phyloP scores from a whole-genome alignment of 2,113 vertebrate species.

The Ctenomys sociabilis region DNA sequence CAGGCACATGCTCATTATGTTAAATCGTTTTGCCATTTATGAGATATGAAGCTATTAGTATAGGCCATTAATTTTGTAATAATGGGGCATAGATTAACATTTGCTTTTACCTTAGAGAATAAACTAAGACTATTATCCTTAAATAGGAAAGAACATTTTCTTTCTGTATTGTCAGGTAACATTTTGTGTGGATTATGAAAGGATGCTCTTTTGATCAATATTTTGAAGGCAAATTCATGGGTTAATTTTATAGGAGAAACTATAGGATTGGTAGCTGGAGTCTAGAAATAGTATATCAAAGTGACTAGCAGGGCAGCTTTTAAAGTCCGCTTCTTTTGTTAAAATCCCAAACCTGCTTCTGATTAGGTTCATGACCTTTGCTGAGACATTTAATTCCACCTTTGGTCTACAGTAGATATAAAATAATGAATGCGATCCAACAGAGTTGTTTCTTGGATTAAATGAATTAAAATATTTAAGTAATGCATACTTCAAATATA shows the following conservation, averaged over 20 bases:
- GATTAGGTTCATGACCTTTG: not conserved
- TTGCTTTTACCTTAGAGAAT: not conserved
- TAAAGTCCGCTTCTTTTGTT: not conserved
- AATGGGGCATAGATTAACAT: not conserved
- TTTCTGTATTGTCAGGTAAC: not conserved
- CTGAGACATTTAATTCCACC: not conserved
- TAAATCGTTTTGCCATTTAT: not conserved
- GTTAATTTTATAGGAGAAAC: not conserved
- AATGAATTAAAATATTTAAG: not conserved
- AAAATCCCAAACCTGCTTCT: not conserved
- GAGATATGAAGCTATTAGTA: not conserved
- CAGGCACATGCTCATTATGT: not conserved
- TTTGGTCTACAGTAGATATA: not conserved
- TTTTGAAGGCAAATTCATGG: not conserved
- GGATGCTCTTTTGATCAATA: not conserved
- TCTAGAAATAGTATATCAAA: not conserved
- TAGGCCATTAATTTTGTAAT: not conserved
- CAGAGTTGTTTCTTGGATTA: not conserved
- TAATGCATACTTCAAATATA: not conserved
- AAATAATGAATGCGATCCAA: not conserved
- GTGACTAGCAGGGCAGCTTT: not conserved
- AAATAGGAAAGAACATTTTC: not conserved
- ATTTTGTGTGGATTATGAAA: not conserved
- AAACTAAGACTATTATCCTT: not conserved
- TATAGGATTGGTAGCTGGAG: not conserved